Base-by-base conservation (phyloP, 2,888 invertebrate genomes). In the Ametastegia equiseti region DNA sequence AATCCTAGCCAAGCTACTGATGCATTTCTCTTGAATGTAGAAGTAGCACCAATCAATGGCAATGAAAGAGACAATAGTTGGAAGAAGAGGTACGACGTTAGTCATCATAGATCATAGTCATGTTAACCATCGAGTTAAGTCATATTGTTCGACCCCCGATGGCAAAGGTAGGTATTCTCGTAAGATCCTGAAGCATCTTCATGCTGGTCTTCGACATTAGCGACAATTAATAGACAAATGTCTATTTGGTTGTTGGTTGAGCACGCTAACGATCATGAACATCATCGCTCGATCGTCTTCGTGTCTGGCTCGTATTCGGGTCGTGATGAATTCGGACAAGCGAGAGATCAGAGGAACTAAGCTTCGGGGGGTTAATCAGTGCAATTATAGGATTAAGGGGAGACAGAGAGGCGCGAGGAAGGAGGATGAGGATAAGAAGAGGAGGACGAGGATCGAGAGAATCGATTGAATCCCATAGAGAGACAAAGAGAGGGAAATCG, bases 391-490 rank as follows among this genome's bases (percentile, higher is more conserved):
- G 84, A 83, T 85, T 84, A 85, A 83, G 84, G 75, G 81, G 80
- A 60, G 85, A 80, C 83, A 82, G 81, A 60, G 85, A 78, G 82
- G 84, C 75, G 81, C 82, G 65, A 80, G 73, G 82, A 39, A 78
- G 83, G 54, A 36, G 13, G 75, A 78, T 75, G 54, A 13, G 15
- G 80, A 39, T 42, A 54, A 57, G 27, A 36, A 71, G 75, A 71
- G 36, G 81, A 69, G 75, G 80, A 77, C 36, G 30, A 77, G 82
- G 84, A 88, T 87, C 63, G 75, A 36, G 50, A 81, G 81, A 85
- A 88, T 88, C 88, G 87, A 88, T 87, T 85, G 83, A 84, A 86
- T 86, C 85, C 84, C 82, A 80, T 80, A 69, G 80, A 84, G 85
- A 81, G 83, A 83, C 82, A 83, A 79, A 81, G 67, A 50, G 73